phyloP scores from a whole-genome alignment of 2,888 invertebrate genomes.

The Hylaea fasciaria region DNA sequence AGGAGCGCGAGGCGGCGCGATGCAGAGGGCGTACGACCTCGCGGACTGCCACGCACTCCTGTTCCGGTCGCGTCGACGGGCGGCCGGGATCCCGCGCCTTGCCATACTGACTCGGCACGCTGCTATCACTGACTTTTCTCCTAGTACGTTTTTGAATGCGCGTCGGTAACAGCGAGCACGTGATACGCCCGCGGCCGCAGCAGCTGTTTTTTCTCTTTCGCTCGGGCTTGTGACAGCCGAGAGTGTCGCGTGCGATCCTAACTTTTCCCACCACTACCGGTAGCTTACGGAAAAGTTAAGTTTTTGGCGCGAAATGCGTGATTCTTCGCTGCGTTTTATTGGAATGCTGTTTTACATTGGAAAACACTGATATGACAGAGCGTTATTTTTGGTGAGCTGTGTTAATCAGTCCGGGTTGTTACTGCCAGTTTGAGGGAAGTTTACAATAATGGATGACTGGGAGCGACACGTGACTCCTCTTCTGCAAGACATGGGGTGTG shows the following conservation, averaged over 20 bases:
- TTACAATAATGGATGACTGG: slow-evolving; percentile 84
- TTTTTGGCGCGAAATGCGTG: slow-evolving; percentile 82
- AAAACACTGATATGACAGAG: slow-evolving; percentile 63
- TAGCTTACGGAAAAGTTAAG: slow-evolving; percentile 61
- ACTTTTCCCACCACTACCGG: slow-evolving; percentile 76
- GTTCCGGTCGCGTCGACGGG: slow-evolving; percentile 84
- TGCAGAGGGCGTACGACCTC: slow-evolving; percentile 83
- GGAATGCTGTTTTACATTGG: slow-evolving; percentile 58
- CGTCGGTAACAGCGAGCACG: slow-evolving; percentile 80
- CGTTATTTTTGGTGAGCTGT: slow-evolving; percentile 70
- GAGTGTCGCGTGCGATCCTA: slow-evolving; percentile 76
- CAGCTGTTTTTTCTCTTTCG: slow-evolving; percentile 78
- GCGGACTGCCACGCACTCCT: slow-evolving; percentile 80
- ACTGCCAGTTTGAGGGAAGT: slow-evolving; percentile 58
- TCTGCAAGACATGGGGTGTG: slow-evolving; percentile 85
- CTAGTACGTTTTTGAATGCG: slow-evolving; percentile 79
- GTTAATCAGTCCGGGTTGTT: slow-evolving; percentile 61
- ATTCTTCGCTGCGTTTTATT: slow-evolving; percentile 44
- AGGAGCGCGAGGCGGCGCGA: slow-evolving; percentile 84
- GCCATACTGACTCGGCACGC: slow-evolving; percentile 74
- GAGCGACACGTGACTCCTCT: slow-evolving; percentile 85
- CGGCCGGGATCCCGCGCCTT: slow-evolving; percentile 82
- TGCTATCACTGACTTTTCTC: slow-evolving; percentile 73
- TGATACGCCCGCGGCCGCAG: slow-evolving; percentile 77
- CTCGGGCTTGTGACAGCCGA: slow-evolving; percentile 75